Evolutionary conservation across 2,888 invertebrate genomes (phyloP), one percentile per base, ranked within the genome.

Genomic region (Helleia helle): DNA sequence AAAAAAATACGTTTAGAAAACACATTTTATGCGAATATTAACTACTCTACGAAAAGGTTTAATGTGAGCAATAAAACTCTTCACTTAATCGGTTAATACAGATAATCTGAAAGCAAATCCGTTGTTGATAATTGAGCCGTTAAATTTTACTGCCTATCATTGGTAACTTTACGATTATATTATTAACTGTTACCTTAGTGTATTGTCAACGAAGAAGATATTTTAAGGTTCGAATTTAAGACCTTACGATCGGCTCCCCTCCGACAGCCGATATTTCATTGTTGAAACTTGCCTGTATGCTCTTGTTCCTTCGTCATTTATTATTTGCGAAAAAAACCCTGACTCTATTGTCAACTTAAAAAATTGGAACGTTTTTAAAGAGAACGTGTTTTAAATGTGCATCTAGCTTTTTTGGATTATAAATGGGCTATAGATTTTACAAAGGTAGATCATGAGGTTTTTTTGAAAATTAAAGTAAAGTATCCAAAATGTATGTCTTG

Each of bases 261-360:
- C 41, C 40, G 48, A 47, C 47, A 54, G 52, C 44, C 57, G 59
- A 60, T 63, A 59, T 56, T 58, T 58, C 56, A 59, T 62, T 59
- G 59, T 57, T 50, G 31, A 44, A 54, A 55, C 62, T 50, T 62
- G 57, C 62, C 59, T 59, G 54, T 51, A 56, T 56, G 56, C 57
- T 56, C 57, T 59, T 59, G 61, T 70, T 65, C 65, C 62, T 60
- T 56, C 50, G 58, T 53, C 60, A 58, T 60, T 61, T 62, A 56
- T 64, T 58, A 61, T 58, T 65, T 51, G 73, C 72, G 52, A 69
- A 79, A 72, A 59, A 54, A 54, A 64, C 53, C 56, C 57, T 48
- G 48, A 50, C 48, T 47, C 59, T 54, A 71, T 73, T 75, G 71
- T 71, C 50, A 44, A 57, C 43, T 49, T 50, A 27, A 43, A n/a